Base-by-base conservation (phyloP, 64 coral and sea anemone species). In the Montipora foliosa region DNA sequence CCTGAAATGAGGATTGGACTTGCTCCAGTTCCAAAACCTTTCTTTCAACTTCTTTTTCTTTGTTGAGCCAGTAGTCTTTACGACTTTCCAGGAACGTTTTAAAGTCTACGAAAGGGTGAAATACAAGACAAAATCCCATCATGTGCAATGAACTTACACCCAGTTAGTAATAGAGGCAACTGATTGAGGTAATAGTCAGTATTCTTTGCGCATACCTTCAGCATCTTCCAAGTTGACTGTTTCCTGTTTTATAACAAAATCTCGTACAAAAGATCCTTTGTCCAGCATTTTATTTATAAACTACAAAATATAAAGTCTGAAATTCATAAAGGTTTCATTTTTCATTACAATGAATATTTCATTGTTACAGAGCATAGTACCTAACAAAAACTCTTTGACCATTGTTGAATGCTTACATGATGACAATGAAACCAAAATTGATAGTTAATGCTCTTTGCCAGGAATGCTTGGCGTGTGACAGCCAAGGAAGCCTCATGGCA, bases 31-130 rank as follows among this genome's bases (percentile, higher is more conserved):
- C 29, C 29, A 79, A 37, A 44, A 79, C 22, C 52, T 15, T 47
- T n/a, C 15, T 44, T 79, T 79, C 77, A 5, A 44, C 77, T 79
- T 79, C 11, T 17, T 51, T 79, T 79, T 49, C 0, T 44, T 79
- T 79, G 17, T 24, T 5, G 9, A 9, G 5, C 77, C 77, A 79
- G 17, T 79, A 79, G 17, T 79, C 77, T 37, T 79, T 79, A 5
- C 15, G 77, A 37, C 45, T 47, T 7, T 79, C 77, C 77, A 79
- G 45, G 52, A 79, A 79, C 19, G 46, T 17, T 79, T 79, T 37
- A 44, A 79, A 51, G 19, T 79, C 77, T 79, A 55, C 0, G 9
- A 55, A 55, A 7, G 9, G 29, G 29, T 29, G 1, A 29, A 29
- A 29, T 29, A 29, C 29, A 29, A 29, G 0, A 29, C 29, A 29